These are phyloP conservation scores for Cosmopolites sordidus DNA, from an alignment of 2,888 invertebrate species.

Conservation along the genomic window DNA sequence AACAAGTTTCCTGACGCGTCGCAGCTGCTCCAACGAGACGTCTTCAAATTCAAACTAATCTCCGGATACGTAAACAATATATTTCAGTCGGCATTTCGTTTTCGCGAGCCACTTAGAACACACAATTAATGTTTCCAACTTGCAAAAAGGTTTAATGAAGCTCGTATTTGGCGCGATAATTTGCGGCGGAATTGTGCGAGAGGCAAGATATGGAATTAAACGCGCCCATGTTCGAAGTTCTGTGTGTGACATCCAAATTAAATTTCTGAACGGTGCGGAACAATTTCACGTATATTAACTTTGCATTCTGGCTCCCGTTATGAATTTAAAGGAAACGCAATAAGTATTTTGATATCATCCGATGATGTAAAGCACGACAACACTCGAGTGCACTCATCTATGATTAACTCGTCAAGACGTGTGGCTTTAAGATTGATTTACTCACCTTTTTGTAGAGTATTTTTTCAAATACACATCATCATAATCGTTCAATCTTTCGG, in stretches of 20 bases:
- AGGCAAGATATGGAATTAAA: no score
- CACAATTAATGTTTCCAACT: not conserved
- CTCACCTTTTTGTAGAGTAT: no score
- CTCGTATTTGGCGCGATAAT: not conserved
- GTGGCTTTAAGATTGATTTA: no score
- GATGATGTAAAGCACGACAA: not conserved
- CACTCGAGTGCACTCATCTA: no score
- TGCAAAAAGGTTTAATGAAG: slow-evolving; percentile 1
- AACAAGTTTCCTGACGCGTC: not conserved
- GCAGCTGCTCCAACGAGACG: no score
- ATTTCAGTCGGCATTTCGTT: not conserved
- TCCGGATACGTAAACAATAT: not conserved
- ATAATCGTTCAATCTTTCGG: no score
- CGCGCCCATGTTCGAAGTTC: no score
- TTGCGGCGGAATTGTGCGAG: not conserved
- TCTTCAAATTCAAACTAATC: no score
- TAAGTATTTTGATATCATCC: not conserved
- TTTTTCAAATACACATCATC: no score
- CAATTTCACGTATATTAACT: slow-evolving; percentile 1
- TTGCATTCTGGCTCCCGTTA: not conserved
- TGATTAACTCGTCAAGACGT: no score
- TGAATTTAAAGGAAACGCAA: not conserved
- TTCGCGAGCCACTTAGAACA: not conserved
- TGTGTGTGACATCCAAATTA: no score
- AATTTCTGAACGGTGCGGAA: not conserved